A percentile compares a stretch with the other conserved stretches of the same genome.
Evolutionary conservation across 2,797 vertebrate species (phyloP).

Genomic region (Avahi laniger): DNA sequence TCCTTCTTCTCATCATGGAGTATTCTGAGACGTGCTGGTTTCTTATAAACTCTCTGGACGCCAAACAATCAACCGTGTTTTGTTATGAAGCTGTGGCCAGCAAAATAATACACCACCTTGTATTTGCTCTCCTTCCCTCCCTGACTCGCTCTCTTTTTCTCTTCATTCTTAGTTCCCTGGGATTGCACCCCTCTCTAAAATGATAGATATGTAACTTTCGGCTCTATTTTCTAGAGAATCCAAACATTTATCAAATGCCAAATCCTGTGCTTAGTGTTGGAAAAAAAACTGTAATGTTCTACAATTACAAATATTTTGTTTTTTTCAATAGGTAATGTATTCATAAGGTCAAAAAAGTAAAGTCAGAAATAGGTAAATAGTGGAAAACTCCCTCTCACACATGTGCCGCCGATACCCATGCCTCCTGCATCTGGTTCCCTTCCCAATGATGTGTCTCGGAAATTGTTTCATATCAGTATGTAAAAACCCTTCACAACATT

Average conservation of each 20-base stretch:
- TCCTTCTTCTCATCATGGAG: not conserved
- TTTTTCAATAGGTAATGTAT: not conserved
- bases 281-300: not conserved
- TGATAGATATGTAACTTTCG: not conserved
- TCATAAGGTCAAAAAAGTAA: not conserved
- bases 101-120: not conserved
- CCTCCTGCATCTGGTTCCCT: not conserved
- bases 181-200: not conserved
- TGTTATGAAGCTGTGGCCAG: not conserved
- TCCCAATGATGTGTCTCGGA: not conserved
- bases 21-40: not conserved
- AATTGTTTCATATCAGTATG: not conserved
- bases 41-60: not conserved
- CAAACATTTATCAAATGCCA: not conserved
- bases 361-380: not conserved
- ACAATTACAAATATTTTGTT: not conserved
- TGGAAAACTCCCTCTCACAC: not conserved
- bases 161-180: not conserved
- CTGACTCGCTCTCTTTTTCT: not conserved
- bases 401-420: not conserved
- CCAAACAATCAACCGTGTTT: not conserved
- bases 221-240: not conserved
- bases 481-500: not conserved
- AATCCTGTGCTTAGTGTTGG: not conserved
- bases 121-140: not conserved